These are phyloP conservation scores for Theonella swinhoei DNA, from an alignment of 37 sponge, comb jelly and placozoan genomes.

Conservation along the genomic window DNA sequence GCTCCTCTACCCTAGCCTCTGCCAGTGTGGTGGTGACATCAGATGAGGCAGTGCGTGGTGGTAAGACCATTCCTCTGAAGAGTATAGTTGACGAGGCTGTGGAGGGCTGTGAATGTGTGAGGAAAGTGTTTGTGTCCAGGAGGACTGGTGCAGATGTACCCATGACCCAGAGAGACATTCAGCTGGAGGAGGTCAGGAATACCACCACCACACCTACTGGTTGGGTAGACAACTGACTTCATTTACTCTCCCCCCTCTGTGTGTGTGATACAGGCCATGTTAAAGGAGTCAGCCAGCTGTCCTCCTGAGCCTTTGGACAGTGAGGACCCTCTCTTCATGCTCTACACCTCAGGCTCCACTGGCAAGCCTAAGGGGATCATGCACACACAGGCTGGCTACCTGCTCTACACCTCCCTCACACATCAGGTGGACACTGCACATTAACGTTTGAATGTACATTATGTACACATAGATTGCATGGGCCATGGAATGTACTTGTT, in stretches of 20 bases:
- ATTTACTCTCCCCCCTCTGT: background rate
- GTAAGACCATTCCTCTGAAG: conserved; percentile 90
- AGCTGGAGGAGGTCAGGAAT: conserved; percentile 71
- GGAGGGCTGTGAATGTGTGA: conserved; percentile 65
- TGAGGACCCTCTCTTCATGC: conserved; percentile 95
- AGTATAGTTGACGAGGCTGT: conserved; percentile 89
- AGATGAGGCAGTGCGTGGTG: conserved; percentile 89
- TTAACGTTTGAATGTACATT: background rate
- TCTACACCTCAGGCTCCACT: conserved; percentile 98
- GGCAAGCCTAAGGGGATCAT: conserved; percentile 96
- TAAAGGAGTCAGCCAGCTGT: conserved; percentile 68
- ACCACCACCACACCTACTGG: too few species aligned
- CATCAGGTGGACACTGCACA: conserved; percentile 60
- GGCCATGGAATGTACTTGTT: background rate
- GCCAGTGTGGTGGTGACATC: conserved; percentile 83
- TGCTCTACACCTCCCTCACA: conserved; percentile 90
- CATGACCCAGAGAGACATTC: conserved; percentile 65
- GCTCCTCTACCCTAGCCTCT: conserved; percentile 1
- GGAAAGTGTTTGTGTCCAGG: conserved; percentile 77
- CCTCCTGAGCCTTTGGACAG: conserved; percentile 88
- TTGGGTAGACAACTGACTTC: background rate
- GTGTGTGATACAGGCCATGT: conserved; percentile 71
- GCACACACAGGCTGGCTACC: conserved; percentile 98
- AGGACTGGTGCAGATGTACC: conserved; percentile 82
- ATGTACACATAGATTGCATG: background rate